A percentile compares a stretch with the other conserved stretches of the same genome.
phyloP scores from a whole-genome alignment of 92 coral and sea anemone species.

The Palythoa grandis region DNA sequence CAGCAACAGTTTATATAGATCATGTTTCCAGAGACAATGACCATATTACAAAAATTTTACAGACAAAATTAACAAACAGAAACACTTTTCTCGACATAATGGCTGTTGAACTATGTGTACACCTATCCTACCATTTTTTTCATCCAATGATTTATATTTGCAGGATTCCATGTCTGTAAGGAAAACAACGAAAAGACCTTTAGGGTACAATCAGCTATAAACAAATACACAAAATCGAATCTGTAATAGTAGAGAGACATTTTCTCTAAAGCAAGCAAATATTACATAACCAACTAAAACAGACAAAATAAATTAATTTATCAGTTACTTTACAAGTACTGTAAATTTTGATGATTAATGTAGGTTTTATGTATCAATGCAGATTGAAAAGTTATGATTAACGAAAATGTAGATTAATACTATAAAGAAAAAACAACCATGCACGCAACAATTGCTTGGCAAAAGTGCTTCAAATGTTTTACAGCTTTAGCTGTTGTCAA shows the following conservation, averaged over 20 bases:
- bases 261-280: background rate
- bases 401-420: background rate
- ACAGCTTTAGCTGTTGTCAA: background rate
- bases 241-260: background rate
- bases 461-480: no score
- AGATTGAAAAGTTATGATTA: no score
- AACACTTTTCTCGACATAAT: background rate
- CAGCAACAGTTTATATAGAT: background rate
- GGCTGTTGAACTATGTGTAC: background rate
- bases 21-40: no score
- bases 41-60: no score
- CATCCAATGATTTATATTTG: slow-evolving; percentile 17
- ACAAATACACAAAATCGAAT: background rate
- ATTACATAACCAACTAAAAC: no score
- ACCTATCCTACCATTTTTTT: slow-evolving; percentile 6
- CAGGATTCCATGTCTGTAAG: slow-evolving; percentile 1
- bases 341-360: no score
- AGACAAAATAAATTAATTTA: no score
- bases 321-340: no score
- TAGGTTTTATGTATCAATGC: no score
- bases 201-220: background rate
- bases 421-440: no score
- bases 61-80: no score
- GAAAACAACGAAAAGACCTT: background rate
- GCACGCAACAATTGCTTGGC: no score